phyloP scores from a whole-genome alignment of 1,140 invertebrate genomes.

The Ylistrum balloti region DNA sequence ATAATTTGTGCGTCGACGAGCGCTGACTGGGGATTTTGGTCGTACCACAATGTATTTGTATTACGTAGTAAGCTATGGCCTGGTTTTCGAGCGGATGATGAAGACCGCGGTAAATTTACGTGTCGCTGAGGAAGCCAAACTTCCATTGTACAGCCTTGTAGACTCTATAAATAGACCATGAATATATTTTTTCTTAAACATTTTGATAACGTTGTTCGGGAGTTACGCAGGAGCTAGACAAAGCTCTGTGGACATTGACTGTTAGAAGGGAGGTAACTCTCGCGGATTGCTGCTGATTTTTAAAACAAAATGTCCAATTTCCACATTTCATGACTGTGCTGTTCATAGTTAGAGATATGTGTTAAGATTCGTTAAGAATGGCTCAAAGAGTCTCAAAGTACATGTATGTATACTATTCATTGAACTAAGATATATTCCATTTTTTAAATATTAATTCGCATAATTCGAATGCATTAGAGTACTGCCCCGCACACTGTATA shows the following conservation, averaged over 20 bases:
- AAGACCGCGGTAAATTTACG: neutral
- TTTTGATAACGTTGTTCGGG: neutral
- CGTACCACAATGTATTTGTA: neutral
- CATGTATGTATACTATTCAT: neutral
- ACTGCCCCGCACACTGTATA: too few species aligned
- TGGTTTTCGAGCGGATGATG: neutral
- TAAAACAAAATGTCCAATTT: neutral
- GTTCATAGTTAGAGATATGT: neutral
- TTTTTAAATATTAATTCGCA: neutral
- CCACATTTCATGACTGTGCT: neutral
- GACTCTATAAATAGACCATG: neutral
- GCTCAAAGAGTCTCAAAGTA: neutral
- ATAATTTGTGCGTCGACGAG: neutral
- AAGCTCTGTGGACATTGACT: neutral
- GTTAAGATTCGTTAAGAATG: neutral
- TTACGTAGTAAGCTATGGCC: neutral
- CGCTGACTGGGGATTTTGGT: neutral
- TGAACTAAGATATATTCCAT: neutral
- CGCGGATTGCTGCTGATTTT: constrained; percentile 20
- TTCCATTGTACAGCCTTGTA: constrained; percentile 15
- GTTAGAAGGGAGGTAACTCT: neutral
- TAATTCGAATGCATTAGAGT: neutral
- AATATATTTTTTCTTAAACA: constrained; percentile 31
- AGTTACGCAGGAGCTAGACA: neutral
- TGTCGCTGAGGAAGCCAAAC: neutral